phyloP scores from a whole-genome alignment of 2,113 vertebrate species.

The Microtus montanus region DNA sequence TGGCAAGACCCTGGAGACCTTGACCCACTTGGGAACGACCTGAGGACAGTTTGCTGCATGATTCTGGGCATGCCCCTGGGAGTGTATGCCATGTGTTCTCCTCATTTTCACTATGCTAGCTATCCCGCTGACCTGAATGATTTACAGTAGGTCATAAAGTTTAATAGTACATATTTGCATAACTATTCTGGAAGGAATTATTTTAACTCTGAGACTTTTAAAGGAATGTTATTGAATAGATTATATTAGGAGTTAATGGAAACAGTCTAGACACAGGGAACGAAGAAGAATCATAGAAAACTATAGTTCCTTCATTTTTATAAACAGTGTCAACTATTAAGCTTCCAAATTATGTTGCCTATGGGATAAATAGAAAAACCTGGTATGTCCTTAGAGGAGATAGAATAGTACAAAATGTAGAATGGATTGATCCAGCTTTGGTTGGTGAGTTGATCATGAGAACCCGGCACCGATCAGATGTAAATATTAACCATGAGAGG shows the following conservation, averaged over 20 bases:
- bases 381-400: not conserved
- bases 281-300: not conserved
- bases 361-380: not conserved
- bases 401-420: not conserved
- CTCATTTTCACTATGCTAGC: not conserved
- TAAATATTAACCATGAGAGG: not conserved
- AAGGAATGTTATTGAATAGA: not conserved
- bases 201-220: not conserved
- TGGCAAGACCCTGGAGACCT: too few relatives aligned
- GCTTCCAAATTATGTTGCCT: not conserved
- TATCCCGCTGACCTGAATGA: not conserved
- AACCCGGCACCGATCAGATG: rapidly evolving
- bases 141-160: not conserved
- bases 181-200: not conserved
- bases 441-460: not conserved
- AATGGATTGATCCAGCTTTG: not conserved
- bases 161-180: not conserved
- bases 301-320: not conserved
- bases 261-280: not conserved
- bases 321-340: not conserved
- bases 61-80: not conserved
- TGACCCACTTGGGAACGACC: not conserved
- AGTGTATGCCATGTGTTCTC: not conserved
- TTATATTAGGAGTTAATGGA: not conserved
- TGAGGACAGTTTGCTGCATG: not conserved